Conservation (phyloP, 2,113 vertebrate genomes). For the Centropus bengalensis region DNA sequence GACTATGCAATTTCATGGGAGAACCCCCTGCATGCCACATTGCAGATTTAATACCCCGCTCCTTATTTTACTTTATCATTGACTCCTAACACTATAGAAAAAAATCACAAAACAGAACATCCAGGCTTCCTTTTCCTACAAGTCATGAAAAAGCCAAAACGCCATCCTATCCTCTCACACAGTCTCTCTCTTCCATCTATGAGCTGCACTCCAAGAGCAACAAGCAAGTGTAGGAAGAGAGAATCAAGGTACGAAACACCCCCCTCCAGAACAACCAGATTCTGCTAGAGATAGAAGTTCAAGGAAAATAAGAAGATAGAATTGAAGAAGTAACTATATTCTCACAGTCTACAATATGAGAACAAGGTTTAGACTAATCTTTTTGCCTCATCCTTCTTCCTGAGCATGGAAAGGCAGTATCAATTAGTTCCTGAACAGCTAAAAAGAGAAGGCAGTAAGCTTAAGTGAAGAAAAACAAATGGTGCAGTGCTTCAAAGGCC, state of each 20-base stretch:
- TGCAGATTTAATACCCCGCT: not conserved
- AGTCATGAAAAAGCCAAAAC: not conserved
- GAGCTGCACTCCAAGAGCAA: not conserved
- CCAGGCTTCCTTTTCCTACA: not conserved
- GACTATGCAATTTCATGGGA: not conserved
- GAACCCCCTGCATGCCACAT: not conserved
- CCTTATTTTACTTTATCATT: not conserved
- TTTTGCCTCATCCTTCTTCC: not conserved
- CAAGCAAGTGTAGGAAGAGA: not conserved
- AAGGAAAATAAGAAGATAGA: not conserved
- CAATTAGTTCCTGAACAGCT: not conserved
- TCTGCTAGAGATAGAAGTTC: not conserved
- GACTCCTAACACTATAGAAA: not conserved
- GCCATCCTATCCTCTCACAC: not conserved
- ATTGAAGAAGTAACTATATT: not conserved
- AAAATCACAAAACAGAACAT: not conserved
- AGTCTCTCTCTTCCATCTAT: not conserved
- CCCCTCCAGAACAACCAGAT: not conserved
- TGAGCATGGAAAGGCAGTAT: not conserved
- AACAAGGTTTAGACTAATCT: not conserved
- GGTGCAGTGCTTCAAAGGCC: not conserved
- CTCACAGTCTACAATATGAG: not conserved
- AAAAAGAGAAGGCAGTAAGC: not conserved
- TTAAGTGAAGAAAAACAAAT: slow-evolving; percentile 12
- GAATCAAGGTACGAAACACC: not conserved